Evolutionary conservation across 2,113 vertebrate genomes (phyloP), one percentile per base, ranked within the genome.

Genomic region (Pagrus major): DNA sequence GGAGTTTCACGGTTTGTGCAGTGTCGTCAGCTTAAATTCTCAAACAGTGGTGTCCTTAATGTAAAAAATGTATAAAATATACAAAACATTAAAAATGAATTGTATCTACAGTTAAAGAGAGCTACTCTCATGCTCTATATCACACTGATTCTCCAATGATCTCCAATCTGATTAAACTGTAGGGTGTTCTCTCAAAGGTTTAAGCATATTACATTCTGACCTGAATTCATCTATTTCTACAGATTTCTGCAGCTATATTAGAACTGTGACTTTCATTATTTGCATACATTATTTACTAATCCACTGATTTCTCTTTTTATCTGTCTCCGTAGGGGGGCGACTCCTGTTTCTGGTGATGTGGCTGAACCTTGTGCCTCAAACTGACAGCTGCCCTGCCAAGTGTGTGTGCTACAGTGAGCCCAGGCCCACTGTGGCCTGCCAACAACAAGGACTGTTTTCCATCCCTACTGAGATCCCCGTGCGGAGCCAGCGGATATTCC

Each of bases 371-470:
- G 96, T 95, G 66, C 93, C 89, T 69, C 94, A 93, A 91, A 94
- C 88, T 39, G 94, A 95, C 10, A 94, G 95, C 67, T 99, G 98
- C 94, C 98, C 98, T 0, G 95, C 96, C 47, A 97, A 96, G 52
- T 99, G 98, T 2, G 96, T 97, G 39, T 99, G 98, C 93, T 99
- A 97, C 95, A 96, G 94, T 35, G 97, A 99, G 73, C 98, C 98
- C 70, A 96, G 94, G 90, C 97, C 97, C 60, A 98, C 98, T 0
- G 96, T 97, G 74, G 97, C 97, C 81, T 99, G 98, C 93, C 98
- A 98, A 75, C 97, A 98, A 93, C 98, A 98, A 89, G 97, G 97
- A 84, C 96, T 99, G 83, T 96, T 93, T 73, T 94, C 95, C n/a
- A 96, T 99, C 80, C 98, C 98, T 29, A 66, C 93, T 0, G 96